These are phyloP conservation scores for Perccottus glenii DNA, from an alignment of 2,113 vertebrate species.

Conservation along the genomic window DNA sequence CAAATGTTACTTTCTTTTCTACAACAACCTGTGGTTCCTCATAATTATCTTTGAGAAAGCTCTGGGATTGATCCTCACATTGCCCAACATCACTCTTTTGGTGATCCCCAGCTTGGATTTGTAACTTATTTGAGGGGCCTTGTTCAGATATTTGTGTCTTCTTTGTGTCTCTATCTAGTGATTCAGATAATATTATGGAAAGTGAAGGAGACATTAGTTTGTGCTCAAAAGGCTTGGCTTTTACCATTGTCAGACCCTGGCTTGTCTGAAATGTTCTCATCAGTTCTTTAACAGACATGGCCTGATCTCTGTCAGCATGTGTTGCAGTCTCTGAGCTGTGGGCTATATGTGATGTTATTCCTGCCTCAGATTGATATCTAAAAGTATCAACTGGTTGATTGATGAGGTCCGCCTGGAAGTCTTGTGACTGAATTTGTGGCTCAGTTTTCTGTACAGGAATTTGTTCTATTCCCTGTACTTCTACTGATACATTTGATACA, in stretches of 20 bases:
- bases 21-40: conserved; percentile 19
- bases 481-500: conserved; percentile 36
- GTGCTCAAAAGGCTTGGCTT: conserved; percentile 87
- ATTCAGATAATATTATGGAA: conserved; percentile 7
- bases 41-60: conserved; percentile 7
- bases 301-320: conserved; percentile 75
- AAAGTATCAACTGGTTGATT: background rate
- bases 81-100: conserved; percentile 19
- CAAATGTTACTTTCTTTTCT: conserved; percentile 47
- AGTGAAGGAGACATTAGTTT: conserved; percentile 60
- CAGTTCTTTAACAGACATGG: conserved; percentile 88
- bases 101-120: conserved; percentile 2
- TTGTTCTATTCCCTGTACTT: conserved; percentile 16
- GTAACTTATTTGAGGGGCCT: conserved; percentile 1
- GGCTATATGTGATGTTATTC: background rate
- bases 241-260: conserved; percentile 87
- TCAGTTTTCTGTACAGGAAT: conserved; percentile 20
- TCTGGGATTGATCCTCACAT: conserved; percentile 2
- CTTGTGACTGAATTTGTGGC: conserved; percentile 16
- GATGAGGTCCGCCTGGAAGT: background rate
- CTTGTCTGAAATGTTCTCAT: conserved; percentile 92
- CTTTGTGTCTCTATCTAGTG: background rate
- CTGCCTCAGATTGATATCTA: background rate
- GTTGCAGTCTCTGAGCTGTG: background rate
- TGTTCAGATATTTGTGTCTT: background rate